A percentile compares a stretch with the other conserved stretches of the same genome.
phyloP scores from a whole-genome alignment of 1,140 invertebrate genomes.

The Eciton burchellii region DNA sequence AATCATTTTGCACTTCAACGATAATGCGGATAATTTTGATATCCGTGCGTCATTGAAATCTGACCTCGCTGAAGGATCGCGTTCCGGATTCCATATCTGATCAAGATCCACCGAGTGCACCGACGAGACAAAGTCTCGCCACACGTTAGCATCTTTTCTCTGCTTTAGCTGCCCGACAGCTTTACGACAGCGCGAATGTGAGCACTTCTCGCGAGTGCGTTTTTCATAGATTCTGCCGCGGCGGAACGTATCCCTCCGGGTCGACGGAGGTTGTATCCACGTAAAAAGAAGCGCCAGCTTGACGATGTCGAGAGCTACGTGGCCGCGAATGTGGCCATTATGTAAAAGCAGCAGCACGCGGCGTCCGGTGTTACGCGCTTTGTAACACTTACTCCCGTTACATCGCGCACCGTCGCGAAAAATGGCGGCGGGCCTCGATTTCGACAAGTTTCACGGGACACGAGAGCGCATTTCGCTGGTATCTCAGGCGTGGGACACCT shows the following conservation, averaged over 20 bases:
- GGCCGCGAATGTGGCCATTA: conserved; percentile 30
- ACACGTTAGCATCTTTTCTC: no score
- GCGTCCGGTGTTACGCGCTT: background rate
- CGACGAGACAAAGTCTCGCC: no score
- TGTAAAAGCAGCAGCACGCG: background rate
- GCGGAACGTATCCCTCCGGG: no score
- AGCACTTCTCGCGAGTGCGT: background rate
- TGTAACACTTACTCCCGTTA: conserved; percentile 1
- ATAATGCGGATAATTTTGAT: no score
- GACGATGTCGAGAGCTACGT: background rate
- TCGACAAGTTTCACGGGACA: background rate
- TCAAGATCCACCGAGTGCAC: no score
- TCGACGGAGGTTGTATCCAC: background rate
- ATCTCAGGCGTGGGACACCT: background rate
- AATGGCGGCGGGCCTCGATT: conserved; percentile 29
- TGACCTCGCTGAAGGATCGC: no score
- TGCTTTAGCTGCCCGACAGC: no score
- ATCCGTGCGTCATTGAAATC: no score
- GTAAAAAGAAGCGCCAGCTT: background rate
- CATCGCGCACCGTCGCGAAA: background rate
- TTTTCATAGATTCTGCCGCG: background rate
- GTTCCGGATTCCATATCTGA: no score
- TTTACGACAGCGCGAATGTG: no score
- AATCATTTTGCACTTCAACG: no score
- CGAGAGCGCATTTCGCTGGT: background rate